phyloP scores from a whole-genome alignment of 2,113 vertebrate species.

The Gadus chalcogrammus region DNA sequence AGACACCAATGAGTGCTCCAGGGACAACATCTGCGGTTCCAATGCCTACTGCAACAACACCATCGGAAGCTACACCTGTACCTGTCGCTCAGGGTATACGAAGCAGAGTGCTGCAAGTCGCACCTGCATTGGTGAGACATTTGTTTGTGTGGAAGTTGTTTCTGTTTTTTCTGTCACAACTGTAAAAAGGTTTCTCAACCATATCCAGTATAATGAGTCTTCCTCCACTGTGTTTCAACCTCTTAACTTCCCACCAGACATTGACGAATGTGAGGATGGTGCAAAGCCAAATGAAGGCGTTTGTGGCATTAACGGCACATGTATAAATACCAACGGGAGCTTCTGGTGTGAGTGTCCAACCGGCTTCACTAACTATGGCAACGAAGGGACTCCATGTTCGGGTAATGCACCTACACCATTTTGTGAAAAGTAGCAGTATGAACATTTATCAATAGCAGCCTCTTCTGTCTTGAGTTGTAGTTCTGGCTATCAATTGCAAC shows the following conservation, averaged over 20 bases:
- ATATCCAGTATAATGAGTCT: background rate
- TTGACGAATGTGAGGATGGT: conserved; percentile 56
- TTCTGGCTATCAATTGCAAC: too few species aligned
- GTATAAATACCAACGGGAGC: conserved; percentile 53
- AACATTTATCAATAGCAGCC: background rate
- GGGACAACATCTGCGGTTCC: conserved; percentile 16
- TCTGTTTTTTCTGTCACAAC: background rate
- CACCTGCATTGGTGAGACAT: conserved; percentile 55
- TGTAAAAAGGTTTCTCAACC: background rate
- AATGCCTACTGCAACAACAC: conserved; percentile 44
- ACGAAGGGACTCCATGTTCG: conserved; percentile 50
- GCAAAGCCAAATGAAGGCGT: background rate
- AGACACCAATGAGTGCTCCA: conserved; percentile 59
- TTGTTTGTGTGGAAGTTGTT: background rate
- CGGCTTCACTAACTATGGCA: conserved; percentile 65
- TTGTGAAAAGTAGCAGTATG: background rate
- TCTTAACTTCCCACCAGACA: conserved; percentile 44
- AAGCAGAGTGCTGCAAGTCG: rapidly evolving
- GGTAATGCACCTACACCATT: conserved; percentile 40
- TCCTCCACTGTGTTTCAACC: background rate
- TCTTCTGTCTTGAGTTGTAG: too few species aligned
- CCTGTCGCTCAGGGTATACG: conserved; percentile 47
- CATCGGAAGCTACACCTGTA: conserved; percentile 47
- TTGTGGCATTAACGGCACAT: conserved; percentile 56
- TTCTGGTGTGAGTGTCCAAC: conserved; percentile 59